Evolutionary conservation across 2,888 invertebrate genomes (phyloP), one percentile per base, ranked within the genome.

Genomic region (Nysson spinosus): DNA sequence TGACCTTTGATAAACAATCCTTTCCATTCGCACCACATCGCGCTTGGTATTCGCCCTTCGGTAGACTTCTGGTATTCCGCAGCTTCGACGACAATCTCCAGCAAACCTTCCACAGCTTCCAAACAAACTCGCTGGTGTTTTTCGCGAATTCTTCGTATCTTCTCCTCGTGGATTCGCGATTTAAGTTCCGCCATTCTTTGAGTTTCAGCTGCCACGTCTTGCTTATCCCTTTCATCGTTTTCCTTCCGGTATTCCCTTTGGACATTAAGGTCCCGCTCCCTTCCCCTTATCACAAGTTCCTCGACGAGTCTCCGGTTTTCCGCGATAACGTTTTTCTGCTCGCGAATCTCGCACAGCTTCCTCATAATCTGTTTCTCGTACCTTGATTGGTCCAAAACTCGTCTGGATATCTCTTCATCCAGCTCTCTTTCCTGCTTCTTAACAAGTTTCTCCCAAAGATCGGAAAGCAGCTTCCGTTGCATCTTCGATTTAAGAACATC

Each of bases 281-380:
- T 88, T 76, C 89, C 88, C 16, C 89, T 88, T 30, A 87, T 75
- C 68, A 90, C 89, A 56, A 90, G 88, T 30, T 87, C 88, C 75
- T 90, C 89, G 3, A 90, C 88, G 40, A 88, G 84, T 39, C 87
- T 83, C 76, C 90, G 88, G 77, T 91, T 91, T 44, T 89, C 86
- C 0, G 88, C 82, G 68, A 92, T 88, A 66, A 89, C 88, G 32
- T 90, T 88, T 28, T 90, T 90, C 72, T 91, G 90, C 43, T 90
- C 88, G 50, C 91, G 89, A 0, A 92, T 89, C 81, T 92, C 91
- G 84, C 90, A 90, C 57, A 93, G 86, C 85, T 91, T 91, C 28
- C 89, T 89, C 40, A 90, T 88, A 88, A 93, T 90, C 83, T 91
- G 91, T 80, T 92, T 92, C 78, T 93, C 93, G 81, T 91, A 92